These are phyloP conservation scores for Scalopus aquaticus DNA, from an alignment of 2,113 vertebrate species.

Conservation along the genomic window DNA sequence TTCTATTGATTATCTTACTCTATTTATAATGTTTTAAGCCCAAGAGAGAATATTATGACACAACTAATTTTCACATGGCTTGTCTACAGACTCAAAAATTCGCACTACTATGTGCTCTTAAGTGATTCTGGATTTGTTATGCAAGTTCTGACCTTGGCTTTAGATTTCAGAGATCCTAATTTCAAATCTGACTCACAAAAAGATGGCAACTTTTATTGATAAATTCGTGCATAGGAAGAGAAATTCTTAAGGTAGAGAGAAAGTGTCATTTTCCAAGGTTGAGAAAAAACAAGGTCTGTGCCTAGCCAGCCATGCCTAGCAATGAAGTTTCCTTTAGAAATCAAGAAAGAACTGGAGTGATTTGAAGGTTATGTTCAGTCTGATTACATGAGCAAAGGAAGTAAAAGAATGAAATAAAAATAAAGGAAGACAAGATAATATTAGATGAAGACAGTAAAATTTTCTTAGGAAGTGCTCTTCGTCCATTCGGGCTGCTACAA, in stretches of 20 bases:
- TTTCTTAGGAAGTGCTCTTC: background rate
- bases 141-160: background rate
- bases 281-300: background rate
- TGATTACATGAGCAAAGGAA: background rate
- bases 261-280: background rate
- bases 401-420: background rate
- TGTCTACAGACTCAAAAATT: background rate
- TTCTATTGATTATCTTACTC: background rate
- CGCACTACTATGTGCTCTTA: background rate
- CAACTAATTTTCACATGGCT: background rate
- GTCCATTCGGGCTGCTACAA: too few relatives aligned
- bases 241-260: background rate
- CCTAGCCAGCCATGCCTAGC: background rate
- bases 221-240: background rate
- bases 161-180: background rate
- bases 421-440: background rate
- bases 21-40: background rate
- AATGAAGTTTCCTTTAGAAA: background rate
- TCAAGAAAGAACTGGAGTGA: background rate
- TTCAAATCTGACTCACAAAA: slow-evolving; percentile 4
- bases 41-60: background rate
- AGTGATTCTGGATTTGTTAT: background rate
- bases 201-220: background rate
- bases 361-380: background rate
- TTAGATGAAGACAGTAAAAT: background rate